Conservation (phyloP, 2,113 vertebrate genomes). For the Halcyon malimbica region DNA sequence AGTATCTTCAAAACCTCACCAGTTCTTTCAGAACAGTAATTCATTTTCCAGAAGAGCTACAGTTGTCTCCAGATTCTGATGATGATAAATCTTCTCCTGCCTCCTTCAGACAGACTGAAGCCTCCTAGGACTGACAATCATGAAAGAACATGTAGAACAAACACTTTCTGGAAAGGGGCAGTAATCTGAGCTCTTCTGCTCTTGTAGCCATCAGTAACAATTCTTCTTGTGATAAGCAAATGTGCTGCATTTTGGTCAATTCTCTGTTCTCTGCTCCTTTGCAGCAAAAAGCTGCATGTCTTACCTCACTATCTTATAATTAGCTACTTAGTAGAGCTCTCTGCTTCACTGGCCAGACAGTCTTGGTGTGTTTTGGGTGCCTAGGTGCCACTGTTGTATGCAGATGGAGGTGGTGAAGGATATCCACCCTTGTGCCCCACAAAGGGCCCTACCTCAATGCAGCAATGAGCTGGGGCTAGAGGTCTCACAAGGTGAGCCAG, state of each 20-base stretch:
- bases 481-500: background rate
- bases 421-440: background rate
- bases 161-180: background rate
- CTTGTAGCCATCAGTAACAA: background rate
- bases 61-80: background rate
- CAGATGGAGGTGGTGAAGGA: background rate
- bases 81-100: background rate
- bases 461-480: background rate
- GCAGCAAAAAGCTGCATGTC: background rate
- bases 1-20: background rate
- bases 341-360: background rate
- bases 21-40: conserved; percentile 25
- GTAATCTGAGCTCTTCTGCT: background rate
- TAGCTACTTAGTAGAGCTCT: background rate
- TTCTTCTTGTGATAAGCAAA: background rate
- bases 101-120: background rate
- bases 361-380: background rate
- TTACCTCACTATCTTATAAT: background rate
- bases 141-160: background rate
- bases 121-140: background rate
- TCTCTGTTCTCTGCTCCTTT: background rate
- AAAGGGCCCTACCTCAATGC: background rate
- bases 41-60: background rate
- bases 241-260: background rate
- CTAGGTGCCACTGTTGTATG: background rate